phyloP scores from a whole-genome alignment of 2,113 vertebrate species.

The Ovis aries region DNA sequence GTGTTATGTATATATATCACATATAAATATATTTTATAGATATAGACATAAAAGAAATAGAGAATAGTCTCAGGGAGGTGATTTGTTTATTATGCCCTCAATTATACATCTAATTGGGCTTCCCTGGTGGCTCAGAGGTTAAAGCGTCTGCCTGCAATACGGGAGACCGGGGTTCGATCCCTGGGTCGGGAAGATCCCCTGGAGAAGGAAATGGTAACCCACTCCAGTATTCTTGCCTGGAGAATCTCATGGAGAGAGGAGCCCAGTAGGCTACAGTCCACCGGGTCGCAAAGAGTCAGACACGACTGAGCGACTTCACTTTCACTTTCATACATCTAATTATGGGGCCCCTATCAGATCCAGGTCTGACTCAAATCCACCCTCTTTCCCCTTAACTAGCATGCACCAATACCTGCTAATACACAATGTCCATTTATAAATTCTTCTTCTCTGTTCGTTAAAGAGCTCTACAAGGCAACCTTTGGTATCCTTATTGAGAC shows the following conservation, averaged over 20 bases:
- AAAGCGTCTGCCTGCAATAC: no score
- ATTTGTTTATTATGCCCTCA: neutral
- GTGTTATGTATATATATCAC: neutral
- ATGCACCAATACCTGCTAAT: neutral
- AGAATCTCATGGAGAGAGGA: no score
- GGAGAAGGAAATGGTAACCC: no score
- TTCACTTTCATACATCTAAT: neutral
- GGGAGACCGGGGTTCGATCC: no score
- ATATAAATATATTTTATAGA: neutral
- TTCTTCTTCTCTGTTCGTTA: neutral
- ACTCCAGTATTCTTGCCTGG: no score
- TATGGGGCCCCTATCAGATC: neutral
- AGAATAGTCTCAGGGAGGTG: neutral
- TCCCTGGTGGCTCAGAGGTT: no score
- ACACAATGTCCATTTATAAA: neutral
- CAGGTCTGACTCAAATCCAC: neutral
- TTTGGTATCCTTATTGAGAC: neutral
- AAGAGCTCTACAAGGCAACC: neutral
- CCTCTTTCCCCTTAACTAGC: neutral
- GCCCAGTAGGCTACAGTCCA: no score
- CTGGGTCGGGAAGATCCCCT: no score
- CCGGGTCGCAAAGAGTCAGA: accelerated
- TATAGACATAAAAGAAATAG: neutral
- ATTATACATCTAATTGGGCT: neutral
- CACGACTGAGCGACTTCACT: no score